These are phyloP conservation scores for Pseudopleuronectes americanus DNA, from an alignment of 2,797 vertebrate species.

Conservation along the genomic window DNA sequence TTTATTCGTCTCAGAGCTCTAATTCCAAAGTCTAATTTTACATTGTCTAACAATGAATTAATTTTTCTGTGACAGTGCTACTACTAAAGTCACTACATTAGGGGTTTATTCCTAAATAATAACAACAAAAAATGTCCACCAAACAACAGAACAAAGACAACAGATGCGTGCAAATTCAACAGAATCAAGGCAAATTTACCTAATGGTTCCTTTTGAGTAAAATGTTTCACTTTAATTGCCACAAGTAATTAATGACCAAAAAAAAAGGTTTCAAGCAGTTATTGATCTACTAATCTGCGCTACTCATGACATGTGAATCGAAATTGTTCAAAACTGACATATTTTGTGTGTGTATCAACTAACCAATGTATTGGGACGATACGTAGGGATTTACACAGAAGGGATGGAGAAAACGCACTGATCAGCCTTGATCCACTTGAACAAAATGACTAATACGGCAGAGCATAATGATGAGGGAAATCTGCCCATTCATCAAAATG, in stretches of 20 bases:
- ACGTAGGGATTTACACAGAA: constrained; percentile 23
- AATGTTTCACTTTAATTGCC: not conserved
- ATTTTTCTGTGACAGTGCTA: not conserved
- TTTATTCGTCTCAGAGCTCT: constrained; percentile 41
- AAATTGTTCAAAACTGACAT: not conserved
- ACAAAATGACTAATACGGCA: constrained; percentile 57
- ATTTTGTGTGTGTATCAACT: not conserved
- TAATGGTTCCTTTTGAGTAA: not conserved
- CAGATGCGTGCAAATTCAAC: not conserved
- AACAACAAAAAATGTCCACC: not conserved
- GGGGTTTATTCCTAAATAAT: constrained; percentile 7
- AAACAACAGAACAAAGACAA: not conserved
- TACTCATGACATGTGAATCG: not conserved
- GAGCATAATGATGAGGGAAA: constrained; percentile 62
- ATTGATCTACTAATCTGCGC: not conserved
- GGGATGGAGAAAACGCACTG: constrained; percentile 37
- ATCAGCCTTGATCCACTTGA: constrained; percentile 59
- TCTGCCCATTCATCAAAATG: constrained; percentile 62
- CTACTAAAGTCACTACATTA: not conserved
- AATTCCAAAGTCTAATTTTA: constrained; percentile 23
- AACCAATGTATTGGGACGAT: constrained; percentile 25
- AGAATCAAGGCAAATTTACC: not conserved
- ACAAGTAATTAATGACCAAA: not conserved
- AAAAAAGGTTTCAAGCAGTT: not conserved
- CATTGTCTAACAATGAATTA: not conserved